Evolutionary conservation across 2,888 invertebrate species (phyloP).

Genomic region (Eupithecia insigniata): DNA sequence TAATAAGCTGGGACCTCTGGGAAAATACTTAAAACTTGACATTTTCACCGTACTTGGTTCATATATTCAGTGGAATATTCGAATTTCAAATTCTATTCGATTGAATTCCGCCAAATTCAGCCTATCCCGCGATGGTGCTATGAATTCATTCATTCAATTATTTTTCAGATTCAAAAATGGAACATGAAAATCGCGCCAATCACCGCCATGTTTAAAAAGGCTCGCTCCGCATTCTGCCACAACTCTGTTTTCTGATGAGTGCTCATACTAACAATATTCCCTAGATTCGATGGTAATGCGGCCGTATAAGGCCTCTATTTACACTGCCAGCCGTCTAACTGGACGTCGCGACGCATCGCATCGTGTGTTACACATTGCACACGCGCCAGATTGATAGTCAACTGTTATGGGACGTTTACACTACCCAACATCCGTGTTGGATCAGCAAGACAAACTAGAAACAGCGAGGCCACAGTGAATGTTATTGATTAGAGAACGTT

Average conservation of each 20-base stretch:
- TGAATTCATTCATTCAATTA: conserved; percentile 13
- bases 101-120: neutral
- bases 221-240: conserved; percentile 19
- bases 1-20: conserved; percentile 30
- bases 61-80: conserved; percentile 1
- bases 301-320: conserved; percentile 41
- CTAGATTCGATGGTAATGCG: conserved; percentile 46
- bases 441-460: neutral
- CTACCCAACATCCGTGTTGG: conserved; percentile 13
- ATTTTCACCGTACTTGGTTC: neutral
- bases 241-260: conserved; percentile 58
- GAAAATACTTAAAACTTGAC: conserved; percentile 4
- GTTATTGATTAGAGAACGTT: conserved; percentile 2
- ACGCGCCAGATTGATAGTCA: conserved; percentile 25
- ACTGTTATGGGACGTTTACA: conserved; percentile 19
- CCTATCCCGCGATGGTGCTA: conserved; percentile 3
- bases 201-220: conserved; percentile 7
- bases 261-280: conserved; percentile 58
- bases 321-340: conserved; percentile 37
- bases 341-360: conserved; percentile 32
- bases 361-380: conserved; percentile 23
- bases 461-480: conserved; percentile 3
- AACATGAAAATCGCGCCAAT: conserved; percentile 6
- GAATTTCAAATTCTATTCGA: conserved; percentile 6
- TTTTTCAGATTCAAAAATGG: conserved; percentile 10